A percentile compares a stretch with the other conserved stretches of the same genome.
phyloP scores from a whole-genome alignment of 2,113 vertebrate genomes.

The Castor canadensis region DNA sequence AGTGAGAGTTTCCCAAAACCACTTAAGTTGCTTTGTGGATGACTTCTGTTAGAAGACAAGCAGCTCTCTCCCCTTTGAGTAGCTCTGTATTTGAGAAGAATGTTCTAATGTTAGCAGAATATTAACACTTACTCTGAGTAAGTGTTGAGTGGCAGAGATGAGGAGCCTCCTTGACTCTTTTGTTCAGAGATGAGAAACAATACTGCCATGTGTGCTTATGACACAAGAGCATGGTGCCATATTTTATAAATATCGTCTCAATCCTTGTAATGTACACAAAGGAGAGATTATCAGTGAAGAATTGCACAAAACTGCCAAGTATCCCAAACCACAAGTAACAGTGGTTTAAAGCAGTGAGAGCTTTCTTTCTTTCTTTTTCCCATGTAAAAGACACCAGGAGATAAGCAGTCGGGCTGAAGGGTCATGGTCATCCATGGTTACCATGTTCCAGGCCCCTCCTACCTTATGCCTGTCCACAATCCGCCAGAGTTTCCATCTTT shows the following conservation, averaged over 20 bases:
- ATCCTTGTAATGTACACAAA: neutral
- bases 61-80: neutral
- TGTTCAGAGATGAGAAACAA: neutral
- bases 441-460: neutral
- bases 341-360: neutral
- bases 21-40: neutral
- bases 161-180: neutral
- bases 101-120: neutral
- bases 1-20: neutral
- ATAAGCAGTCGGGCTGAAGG: no score
- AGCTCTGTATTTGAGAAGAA: neutral
- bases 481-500: neutral
- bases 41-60: neutral
- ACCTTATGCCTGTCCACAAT: neutral
- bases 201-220: fast-evolving
- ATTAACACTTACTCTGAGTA: neutral
- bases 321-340: neutral
- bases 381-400: fast-evolving
- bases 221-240: neutral
- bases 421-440: fast-evolving
- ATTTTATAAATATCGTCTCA: neutral
- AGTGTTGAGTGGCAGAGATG: neutral
- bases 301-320: neutral
- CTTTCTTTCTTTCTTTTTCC: neutral
- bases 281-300: neutral